Conservation (phyloP, 2,113 vertebrate species). For the Lota lota region DNA sequence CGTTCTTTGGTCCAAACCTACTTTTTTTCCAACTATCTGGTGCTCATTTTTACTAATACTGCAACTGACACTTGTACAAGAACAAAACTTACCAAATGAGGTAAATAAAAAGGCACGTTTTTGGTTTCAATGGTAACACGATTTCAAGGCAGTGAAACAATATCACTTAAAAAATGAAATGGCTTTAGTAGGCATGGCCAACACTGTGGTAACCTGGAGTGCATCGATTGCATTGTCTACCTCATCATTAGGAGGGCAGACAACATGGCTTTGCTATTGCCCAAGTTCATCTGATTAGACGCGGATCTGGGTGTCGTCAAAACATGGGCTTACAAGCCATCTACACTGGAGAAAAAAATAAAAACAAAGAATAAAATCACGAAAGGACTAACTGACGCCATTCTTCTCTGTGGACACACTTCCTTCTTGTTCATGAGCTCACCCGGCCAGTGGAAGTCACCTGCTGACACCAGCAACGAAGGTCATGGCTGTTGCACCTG, state of each 20-base stretch:
- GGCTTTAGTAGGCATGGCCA: constrained; percentile 63
- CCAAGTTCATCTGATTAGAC: constrained; percentile 57
- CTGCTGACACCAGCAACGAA: constrained; percentile 63
- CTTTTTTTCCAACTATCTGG: constrained; percentile 36
- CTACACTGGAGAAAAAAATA: neutral
- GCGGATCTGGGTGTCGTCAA: constrained; percentile 56
- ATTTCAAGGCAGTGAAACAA: constrained; percentile 54
- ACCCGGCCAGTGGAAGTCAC: constrained; percentile 70
- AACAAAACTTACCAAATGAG: constrained; percentile 56
- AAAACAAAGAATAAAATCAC: constrained; percentile 8
- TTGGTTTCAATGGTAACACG: constrained; percentile 49
- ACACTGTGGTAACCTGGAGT: constrained; percentile 74
- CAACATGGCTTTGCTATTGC: constrained; percentile 45
- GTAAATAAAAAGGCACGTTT: constrained; percentile 59
- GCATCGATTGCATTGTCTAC: constrained; percentile 49
- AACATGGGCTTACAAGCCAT: constrained; percentile 58
- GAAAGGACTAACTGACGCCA: constrained; percentile 45
- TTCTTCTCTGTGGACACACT: constrained; percentile 58
- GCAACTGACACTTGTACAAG: constrained; percentile 35
- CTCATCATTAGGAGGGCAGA: constrained; percentile 28
- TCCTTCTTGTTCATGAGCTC: constrained; percentile 60
- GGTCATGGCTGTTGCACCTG: constrained; percentile 72
- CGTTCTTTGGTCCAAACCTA: constrained; percentile 62
- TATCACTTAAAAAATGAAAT: constrained; percentile 48
- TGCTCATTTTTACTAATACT: constrained; percentile 62